These are phyloP conservation scores for Illadopsis cleaveri DNA, from an alignment of 2,113 vertebrate genomes.

Conservation along the genomic window DNA sequence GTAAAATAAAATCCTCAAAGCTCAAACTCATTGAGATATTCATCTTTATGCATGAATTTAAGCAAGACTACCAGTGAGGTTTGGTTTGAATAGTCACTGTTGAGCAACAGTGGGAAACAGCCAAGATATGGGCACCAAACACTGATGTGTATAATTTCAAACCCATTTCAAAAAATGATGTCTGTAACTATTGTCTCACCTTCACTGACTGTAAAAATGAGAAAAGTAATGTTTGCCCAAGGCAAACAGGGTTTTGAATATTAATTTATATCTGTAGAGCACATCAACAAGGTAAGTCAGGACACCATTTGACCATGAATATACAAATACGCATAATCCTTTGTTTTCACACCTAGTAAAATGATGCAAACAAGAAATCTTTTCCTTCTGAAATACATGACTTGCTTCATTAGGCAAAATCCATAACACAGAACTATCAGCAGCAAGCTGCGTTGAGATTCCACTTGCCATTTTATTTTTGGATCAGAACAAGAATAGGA, in stretches of 20 bases:
- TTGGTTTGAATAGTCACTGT: neutral
- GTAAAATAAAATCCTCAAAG: neutral
- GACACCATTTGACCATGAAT: neutral
- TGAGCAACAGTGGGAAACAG: neutral
- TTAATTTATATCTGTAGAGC: neutral
- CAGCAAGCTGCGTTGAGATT: slow-evolving; percentile 2
- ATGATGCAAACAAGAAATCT: neutral
- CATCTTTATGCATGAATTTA: neutral
- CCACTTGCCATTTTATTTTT: neutral
- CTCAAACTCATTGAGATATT: neutral
- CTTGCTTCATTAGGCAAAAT: neutral
- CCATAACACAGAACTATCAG: neutral
- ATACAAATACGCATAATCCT: neutral
- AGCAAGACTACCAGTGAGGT: neutral
- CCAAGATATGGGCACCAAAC: neutral
- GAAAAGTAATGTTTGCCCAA: neutral
- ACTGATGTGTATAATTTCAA: neutral
- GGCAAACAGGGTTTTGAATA: neutral
- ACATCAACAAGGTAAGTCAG: neutral
- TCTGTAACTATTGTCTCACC: neutral
- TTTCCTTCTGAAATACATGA: neutral
- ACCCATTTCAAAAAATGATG: neutral
- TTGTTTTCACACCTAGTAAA: neutral
- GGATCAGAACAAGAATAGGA: neutral
- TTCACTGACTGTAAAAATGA: neutral